A percentile compares a stretch with the other conserved stretches of the same genome.
These are phyloP conservation scores for Sceliomorpha sp. DNA, from an alignment of 2,888 invertebrate genomes.

Conservation along the genomic window DNA sequence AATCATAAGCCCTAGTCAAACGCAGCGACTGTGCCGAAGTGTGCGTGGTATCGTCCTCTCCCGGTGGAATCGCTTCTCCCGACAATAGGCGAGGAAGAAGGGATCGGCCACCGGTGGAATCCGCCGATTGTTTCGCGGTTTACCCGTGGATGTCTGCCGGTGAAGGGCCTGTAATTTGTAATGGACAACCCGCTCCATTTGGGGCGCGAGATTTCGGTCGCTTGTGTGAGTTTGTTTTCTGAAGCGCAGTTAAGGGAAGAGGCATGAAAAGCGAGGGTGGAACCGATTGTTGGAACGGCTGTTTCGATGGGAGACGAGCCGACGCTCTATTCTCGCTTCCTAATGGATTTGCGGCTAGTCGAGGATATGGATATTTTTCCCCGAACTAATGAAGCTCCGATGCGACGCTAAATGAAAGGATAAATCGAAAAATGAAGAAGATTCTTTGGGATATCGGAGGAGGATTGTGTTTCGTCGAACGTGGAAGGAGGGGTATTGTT, in stretches of 20 bases:
- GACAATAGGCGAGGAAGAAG: slow-evolving; percentile 47
- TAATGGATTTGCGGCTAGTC: slow-evolving; percentile 39
- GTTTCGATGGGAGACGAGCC: slow-evolving; percentile 46
- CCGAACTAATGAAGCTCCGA: slow-evolving; percentile 49
- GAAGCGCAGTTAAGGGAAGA: slow-evolving; percentile 23
- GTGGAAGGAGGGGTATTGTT: no score
- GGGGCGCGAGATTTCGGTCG: slow-evolving; percentile 35
- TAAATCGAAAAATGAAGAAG: no score
- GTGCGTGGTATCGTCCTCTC: slow-evolving; percentile 26
- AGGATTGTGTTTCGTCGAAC: no score
- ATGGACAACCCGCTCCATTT: slow-evolving; percentile 42
- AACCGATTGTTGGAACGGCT: slow-evolving; percentile 40
- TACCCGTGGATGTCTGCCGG: slow-evolving; percentile 71
- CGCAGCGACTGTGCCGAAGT: slow-evolving; percentile 16
- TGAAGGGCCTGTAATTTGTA: slow-evolving; percentile 70
- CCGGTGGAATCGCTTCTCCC: slow-evolving; percentile 32
- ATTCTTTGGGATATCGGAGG: no score
- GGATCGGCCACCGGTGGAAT: slow-evolving; percentile 50
- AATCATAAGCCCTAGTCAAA: slow-evolving; percentile 58
- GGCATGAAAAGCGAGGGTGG: slow-evolving; percentile 29
- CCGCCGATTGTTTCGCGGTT: slow-evolving; percentile 67
- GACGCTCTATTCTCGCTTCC: slow-evolving; percentile 17
- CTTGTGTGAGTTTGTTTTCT: slow-evolving; percentile 41
- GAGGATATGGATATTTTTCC: slow-evolving; percentile 34
- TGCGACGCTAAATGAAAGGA: background rate